Evolutionary conservation across 2,113 vertebrate species (phyloP), one percentile per base, ranked within the genome.

Genomic region (Saimiri boliviensis): DNA sequence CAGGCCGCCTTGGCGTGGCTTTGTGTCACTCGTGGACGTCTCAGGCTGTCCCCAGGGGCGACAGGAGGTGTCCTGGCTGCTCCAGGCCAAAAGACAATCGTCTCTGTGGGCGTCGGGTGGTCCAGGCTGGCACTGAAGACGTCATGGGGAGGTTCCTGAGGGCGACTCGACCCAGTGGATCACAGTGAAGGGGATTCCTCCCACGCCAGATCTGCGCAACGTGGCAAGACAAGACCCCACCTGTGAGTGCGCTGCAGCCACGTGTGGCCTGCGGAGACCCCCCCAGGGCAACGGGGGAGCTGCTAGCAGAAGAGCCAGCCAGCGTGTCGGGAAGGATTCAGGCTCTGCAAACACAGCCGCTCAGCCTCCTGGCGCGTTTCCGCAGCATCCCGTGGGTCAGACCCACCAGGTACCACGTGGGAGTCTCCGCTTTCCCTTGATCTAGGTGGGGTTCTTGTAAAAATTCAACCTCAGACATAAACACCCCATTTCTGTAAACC

Each of bases 401-500:
- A 30, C 20, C 45, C 7, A 2, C 52, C 74, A 10, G 83, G 58
- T 3, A 11, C 40, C 0, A n/a, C 25, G 4, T 21, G 16, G 21
- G 40, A n/a, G 21, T 49, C 13, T 45, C 68, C 60, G 14, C 1
- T 5, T 17, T n/a, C 79, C 87, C 77, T 66, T 5, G 1, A n/a
- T n/a, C 58, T 16, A 52, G 25, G 20, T 3, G 71, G 80, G 87
- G 73, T 11, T 77, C 35, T 30, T 92, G 32, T n/a, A 56, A 32
- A 86, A 93, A 73, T 52, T 10, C 92, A 27, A 13, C 83, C 81
- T 90, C 80, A 11, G 54, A 86, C 14, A 12, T 8, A 30, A 42
- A 12, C 11, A 12, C 49, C 84, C 86, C 52, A 0, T 54, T 74
- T 96, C 94, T 94, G 94, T 96, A 92, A 91, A 95, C 87, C 81